Percentiles rank a stretch among this genome's conserved stretches.
These are phyloP conservation scores for Heptascelio sp. DNA, from an alignment of 2,888 invertebrate genomes.

Conservation along the genomic window DNA sequence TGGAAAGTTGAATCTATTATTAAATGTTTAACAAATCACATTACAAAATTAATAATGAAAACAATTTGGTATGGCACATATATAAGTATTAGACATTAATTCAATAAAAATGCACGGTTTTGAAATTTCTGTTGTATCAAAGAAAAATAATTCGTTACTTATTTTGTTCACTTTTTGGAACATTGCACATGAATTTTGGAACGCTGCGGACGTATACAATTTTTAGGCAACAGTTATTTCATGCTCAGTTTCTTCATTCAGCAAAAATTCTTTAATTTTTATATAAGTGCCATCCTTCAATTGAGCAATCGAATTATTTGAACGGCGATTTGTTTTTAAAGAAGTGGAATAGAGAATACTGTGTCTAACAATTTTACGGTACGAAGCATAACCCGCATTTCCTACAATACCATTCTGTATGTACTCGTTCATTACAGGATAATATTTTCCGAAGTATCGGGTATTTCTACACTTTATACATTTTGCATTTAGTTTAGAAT, in stretches of 20 bases:
- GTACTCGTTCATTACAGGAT: neutral
- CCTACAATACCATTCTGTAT: neutral
- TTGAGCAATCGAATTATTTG: constrained; percentile 25
- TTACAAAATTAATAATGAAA: no score
- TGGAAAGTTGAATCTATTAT: no score
- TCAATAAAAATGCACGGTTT: no score
- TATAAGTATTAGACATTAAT: no score
- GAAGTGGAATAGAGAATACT: constrained; percentile 1
- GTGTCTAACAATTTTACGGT: constrained; percentile 6
- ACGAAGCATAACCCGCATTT: neutral
- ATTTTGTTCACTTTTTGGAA: neutral
- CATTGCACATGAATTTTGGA: neutral
- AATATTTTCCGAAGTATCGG: constrained; percentile 6
- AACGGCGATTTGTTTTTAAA: constrained; percentile 9
- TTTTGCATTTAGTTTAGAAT: constrained; percentile 1
- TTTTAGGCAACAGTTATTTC: constrained; percentile 7
- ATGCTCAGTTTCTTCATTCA: neutral
- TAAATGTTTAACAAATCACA: no score
- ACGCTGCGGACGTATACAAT: constrained; percentile 2
- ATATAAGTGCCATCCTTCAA: constrained; percentile 3
- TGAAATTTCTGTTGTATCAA: no score
- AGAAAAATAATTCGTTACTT: no score
- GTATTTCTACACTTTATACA: neutral
- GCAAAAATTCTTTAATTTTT: neutral
- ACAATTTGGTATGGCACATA: no score